Evolutionary conservation across 2,113 vertebrate species (phyloP).

Genomic region (Solea solea): DNA sequence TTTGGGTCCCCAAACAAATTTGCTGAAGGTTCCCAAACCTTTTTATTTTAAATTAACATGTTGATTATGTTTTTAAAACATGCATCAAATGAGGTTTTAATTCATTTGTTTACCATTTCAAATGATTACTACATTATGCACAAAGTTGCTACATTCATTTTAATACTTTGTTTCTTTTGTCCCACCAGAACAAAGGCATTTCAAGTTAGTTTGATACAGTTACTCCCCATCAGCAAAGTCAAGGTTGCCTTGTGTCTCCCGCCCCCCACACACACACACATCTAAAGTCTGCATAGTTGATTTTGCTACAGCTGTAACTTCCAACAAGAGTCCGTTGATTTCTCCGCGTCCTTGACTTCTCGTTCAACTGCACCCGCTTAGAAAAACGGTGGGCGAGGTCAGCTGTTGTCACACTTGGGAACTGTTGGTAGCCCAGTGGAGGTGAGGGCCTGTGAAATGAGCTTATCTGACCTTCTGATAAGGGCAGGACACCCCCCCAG

Average conservation of each 20-base stretch:
- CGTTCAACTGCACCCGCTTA: conserved; percentile 13
- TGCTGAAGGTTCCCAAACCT: too few relatives aligned
- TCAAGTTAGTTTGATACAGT: neutral
- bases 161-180: too few relatives aligned
- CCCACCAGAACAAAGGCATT: conserved; percentile 28
- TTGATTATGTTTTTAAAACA: too few relatives aligned
- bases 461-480: conserved; percentile 77
- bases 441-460: conserved; percentile 72
- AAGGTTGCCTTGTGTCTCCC: conserved; percentile 38
- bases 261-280: neutral
- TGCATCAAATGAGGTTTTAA: too few relatives aligned
- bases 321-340: conserved; percentile 5
- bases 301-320: conserved; percentile 40
- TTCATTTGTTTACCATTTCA: too few relatives aligned
- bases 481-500: conserved; percentile 70
- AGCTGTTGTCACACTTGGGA: conserved; percentile 26
- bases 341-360: conserved; percentile 8
- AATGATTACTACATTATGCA: too few relatives aligned
- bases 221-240: conserved; percentile 56
- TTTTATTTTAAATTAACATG: too few relatives aligned
- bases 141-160: too few relatives aligned
- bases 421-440: conserved; percentile 48
- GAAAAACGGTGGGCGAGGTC: conserved; percentile 20
- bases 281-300: conserved; percentile 4
- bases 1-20: too few relatives aligned